Base-by-base conservation (phyloP, 2,113 vertebrate genomes). In the Catharus bicknelli region DNA sequence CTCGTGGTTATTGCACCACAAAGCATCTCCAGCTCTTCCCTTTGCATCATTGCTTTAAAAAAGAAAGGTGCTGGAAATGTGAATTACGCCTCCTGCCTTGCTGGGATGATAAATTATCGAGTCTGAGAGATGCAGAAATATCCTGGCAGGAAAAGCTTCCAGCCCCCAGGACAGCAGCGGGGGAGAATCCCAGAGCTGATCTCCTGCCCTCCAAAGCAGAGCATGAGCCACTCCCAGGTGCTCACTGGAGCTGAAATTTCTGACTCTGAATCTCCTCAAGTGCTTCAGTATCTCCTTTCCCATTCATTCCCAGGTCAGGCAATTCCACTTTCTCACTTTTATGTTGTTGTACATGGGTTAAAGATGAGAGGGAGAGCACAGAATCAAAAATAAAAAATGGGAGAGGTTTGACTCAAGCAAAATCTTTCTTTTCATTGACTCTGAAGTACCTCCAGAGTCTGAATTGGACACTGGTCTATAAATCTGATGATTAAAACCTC, bases 321-420 rank as follows among this genome's bases (percentile, higher is more conserved):
- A 61, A 9, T 48, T n/a, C 47, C 26, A 27, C 27, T 40, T 43
- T 16, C 61, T 7, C 13, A 3, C 26, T 61, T 50, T 12, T 48
- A 5, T 58, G 54, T 34, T 2, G 7, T 5, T 26, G 26, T 15
- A 4, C 19, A 3, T 0, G 2, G 51, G 30, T 67, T 80, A 67
- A 48, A 70, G 59, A 63, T 22, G 55, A 54, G 51, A 69, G 42
- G 22, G 42, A 57, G 66, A 40, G 34, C 25, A 47, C 0, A 4
- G 5, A 55, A 51, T 7, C 9, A 3, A 1, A 11, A 43, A 55
- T 13, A 30, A 40, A 57, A 54, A 34, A 25, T 0, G 6, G 57
- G 20, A 85, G 26, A 0, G 3, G 22, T 42, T 81, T 14, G 36
- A 25, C 29, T 68, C 19, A 0, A 80, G 27, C 16, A 58, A 36